Evolutionary conservation across 1,140 invertebrate species (phyloP).

Genomic region (Euura lappo): DNA sequence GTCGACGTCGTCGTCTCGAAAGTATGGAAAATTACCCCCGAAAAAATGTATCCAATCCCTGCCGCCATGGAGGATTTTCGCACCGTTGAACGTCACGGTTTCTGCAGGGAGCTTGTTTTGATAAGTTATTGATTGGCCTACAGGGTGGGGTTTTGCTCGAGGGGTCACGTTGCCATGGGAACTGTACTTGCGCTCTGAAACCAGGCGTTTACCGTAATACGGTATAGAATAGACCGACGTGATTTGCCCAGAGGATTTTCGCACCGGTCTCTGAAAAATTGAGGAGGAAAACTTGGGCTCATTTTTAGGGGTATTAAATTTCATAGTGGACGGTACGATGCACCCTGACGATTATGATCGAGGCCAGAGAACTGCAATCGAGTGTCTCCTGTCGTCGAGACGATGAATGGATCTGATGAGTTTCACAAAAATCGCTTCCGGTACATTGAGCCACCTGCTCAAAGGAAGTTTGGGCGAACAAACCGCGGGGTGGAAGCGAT

Average conservation of each 20-base stretch:
- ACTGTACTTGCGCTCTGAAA: slow-evolving; percentile 55
- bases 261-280: too few species aligned
- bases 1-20: too few species aligned
- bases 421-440: not conserved
- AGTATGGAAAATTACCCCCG: too few species aligned
- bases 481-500: not conserved
- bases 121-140: slow-evolving; percentile 60
- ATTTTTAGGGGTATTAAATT: too few species aligned
- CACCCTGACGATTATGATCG: not conserved
- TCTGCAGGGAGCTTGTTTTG: slow-evolving; percentile 36
- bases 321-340: too few species aligned
- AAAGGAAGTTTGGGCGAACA: not conserved
- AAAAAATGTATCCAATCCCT: too few species aligned
- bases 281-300: too few species aligned
- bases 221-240: slow-evolving; percentile 8
- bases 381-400: not conserved
- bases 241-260: not conserved
- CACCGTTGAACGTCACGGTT: too few species aligned
- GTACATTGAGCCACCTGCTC: not conserved
- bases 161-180: slow-evolving; percentile 45
- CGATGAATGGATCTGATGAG: not conserved
- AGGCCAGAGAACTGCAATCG: not conserved
- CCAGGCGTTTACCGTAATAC: slow-evolving; percentile 19
- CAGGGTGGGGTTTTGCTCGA: slow-evolving; percentile 40
- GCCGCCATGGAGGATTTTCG: too few species aligned